phyloP scores from a whole-genome alignment of 1,140 invertebrate species.

The Gyrodactylus salaris region DNA sequence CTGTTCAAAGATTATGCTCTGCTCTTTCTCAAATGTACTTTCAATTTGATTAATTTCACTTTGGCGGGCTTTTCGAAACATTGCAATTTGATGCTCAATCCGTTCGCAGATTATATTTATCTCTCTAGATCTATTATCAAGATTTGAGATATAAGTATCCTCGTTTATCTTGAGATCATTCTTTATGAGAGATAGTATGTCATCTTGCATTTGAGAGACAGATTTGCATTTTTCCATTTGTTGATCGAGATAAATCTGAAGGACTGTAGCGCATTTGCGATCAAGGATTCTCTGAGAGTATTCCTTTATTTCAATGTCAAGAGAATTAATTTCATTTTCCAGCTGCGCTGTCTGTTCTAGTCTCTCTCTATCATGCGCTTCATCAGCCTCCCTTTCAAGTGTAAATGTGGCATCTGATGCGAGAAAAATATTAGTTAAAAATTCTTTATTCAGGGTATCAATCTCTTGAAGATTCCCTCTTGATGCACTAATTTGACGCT shows the following conservation, averaged over 20 bases:
- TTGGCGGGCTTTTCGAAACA: not conserved
- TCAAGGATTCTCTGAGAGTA: not conserved
- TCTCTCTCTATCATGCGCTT: not conserved
- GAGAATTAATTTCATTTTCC: not conserved
- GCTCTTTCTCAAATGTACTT: not conserved
- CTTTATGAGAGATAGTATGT: not conserved
- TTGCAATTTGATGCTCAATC: not conserved
- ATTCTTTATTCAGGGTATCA: not conserved
- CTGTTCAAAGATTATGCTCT: not conserved
- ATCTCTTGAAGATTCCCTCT: not conserved
- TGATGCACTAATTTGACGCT: not conserved
- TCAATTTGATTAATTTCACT: not conserved
- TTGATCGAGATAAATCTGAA: not conserved
- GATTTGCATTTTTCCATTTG: not conserved
- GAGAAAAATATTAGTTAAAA: not conserved
- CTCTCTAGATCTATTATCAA: not conserved
- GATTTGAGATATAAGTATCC: not conserved
- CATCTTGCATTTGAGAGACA: not conserved
- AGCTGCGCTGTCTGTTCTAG: not conserved
- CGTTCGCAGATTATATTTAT: not conserved
- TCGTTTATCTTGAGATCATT: not conserved
- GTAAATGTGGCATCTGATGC: not conserved
- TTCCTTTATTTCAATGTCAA: not conserved
- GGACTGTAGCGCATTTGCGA: not conserved
- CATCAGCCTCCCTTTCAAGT: not conserved